Percentiles rank a stretch among this genome's conserved stretches.
These are phyloP conservation scores for Sphaeramia orbicularis DNA, from an alignment of 2,797 vertebrate genomes.

Conservation along the genomic window DNA sequence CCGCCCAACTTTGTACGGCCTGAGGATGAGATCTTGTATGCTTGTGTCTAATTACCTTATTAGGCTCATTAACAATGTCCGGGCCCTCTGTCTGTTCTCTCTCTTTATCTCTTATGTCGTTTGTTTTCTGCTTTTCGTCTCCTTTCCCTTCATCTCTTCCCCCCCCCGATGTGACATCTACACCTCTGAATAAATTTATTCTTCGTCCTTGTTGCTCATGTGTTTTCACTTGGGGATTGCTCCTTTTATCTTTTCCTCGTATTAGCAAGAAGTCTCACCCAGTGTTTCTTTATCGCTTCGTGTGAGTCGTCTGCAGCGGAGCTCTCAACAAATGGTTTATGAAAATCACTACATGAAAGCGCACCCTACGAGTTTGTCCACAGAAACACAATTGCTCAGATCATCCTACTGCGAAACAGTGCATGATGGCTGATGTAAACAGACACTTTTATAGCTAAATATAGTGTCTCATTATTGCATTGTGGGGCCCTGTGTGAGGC, in stretches of 20 bases:
- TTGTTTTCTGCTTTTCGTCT: conserved; percentile 35
- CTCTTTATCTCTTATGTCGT: conserved; percentile 35
- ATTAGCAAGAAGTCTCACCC: conserved; percentile 57
- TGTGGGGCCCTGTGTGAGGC: conserved; percentile 28
- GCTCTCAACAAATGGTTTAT: conserved; percentile 53
- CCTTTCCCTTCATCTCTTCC: conserved; percentile 22
- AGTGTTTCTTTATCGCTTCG: conserved; percentile 31
- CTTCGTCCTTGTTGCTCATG: conserved; percentile 52
- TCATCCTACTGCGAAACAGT: conserved; percentile 37
- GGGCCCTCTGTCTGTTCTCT: conserved; percentile 43
- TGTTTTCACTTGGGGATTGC: conserved; percentile 56
- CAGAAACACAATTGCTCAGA: conserved; percentile 37
- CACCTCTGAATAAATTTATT: conserved; percentile 63
- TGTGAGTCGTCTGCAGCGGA: conserved; percentile 26
- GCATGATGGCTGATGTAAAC: conserved; percentile 62
- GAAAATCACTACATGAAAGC: conserved; percentile 14
- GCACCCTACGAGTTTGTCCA: conserved; percentile 28
- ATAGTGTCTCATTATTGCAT: conserved; percentile 61
- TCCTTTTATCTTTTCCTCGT: conserved; percentile 62
- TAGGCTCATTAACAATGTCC: conserved; percentile 73
- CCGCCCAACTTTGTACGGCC: conserved; percentile 50
- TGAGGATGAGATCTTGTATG: conserved; percentile 60
- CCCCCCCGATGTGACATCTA: conserved; percentile 51
- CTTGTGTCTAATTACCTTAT: conserved; percentile 77
- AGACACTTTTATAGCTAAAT: conserved; percentile 64